A percentile compares a stretch with the other conserved stretches of the same genome.
Evolutionary conservation across 2,888 invertebrate species (phyloP).

Genomic region (Seladonia tumulorum): DNA sequence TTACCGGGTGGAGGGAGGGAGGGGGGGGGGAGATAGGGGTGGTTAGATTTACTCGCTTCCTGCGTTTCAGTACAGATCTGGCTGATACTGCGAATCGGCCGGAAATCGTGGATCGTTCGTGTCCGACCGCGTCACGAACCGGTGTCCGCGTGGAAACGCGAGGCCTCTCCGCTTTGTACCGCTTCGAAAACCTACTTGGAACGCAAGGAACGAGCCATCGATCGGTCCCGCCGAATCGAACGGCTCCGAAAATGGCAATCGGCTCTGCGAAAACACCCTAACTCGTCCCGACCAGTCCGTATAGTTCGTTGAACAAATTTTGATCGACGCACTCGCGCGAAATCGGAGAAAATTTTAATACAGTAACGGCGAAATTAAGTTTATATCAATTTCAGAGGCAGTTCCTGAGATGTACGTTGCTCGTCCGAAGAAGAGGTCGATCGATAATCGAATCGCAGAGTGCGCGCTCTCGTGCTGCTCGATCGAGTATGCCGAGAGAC

Average conservation of each 20-base stretch:
- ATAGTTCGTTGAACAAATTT: too few species aligned
- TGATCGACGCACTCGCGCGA: too few species aligned
- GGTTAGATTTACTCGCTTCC: constrained; percentile 55
- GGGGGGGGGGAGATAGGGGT: background rate
- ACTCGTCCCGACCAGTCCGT: too few species aligned
- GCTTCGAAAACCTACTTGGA: background rate
- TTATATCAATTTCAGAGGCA: background rate
- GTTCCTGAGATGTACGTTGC: background rate
- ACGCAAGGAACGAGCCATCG: background rate
- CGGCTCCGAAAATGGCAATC: background rate
- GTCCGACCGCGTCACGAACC: constrained; percentile 53
- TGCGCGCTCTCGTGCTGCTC: background rate
- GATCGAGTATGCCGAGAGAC: background rate
- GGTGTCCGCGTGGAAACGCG: constrained; percentile 13
- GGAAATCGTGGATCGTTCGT: constrained; percentile 62
- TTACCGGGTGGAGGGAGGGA: constrained; percentile 33
- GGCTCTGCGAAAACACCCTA: background rate
- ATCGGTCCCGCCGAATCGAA: background rate
- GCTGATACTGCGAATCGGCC: constrained; percentile 46
- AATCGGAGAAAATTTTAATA: too few species aligned
- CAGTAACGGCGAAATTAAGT: too few species aligned
- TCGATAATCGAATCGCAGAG: background rate
- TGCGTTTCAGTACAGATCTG: constrained; percentile 57
- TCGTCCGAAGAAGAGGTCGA: background rate
- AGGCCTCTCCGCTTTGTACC: background rate